Conservation (phyloP, 2,888 invertebrate genomes). For the Oscheius sp. region DNA sequence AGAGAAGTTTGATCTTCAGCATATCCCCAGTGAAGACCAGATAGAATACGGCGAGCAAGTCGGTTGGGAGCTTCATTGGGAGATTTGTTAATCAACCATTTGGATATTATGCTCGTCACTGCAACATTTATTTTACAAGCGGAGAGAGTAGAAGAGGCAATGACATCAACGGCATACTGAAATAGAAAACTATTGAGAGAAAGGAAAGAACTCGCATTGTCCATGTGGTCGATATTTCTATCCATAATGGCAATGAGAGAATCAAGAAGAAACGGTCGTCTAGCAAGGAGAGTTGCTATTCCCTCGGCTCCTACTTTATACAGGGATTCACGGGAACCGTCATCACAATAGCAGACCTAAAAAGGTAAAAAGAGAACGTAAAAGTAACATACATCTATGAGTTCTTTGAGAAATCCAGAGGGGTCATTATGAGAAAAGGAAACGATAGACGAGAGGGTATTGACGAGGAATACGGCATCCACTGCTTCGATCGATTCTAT, state of each 20-base stretch:
- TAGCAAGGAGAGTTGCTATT: slow-evolving; percentile 54
- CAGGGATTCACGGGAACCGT: slow-evolving; percentile 51
- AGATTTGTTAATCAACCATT: slow-evolving; percentile 65
- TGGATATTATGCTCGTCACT: slow-evolving; percentile 59
- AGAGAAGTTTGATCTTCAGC: slow-evolving; percentile 42
- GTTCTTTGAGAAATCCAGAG: slow-evolving; percentile 44
- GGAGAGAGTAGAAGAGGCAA: slow-evolving; percentile 56
- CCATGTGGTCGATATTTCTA: slow-evolving; percentile 63
- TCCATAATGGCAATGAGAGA: slow-evolving; percentile 59
- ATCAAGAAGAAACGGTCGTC: slow-evolving; percentile 53
- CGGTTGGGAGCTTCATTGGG: slow-evolving; percentile 60
- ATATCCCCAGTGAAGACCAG: slow-evolving; percentile 60
- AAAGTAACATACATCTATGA: slow-evolving; percentile 45
- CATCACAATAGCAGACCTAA: slow-evolving; percentile 66
- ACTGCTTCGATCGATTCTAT: slow-evolving; percentile 29
- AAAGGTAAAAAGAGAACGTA: slow-evolving; percentile 2
- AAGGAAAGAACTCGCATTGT: slow-evolving; percentile 24
- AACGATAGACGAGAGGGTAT: slow-evolving; percentile 47
- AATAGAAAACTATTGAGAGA: neutral
- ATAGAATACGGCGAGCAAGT: slow-evolving; percentile 58
- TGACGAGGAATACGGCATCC: slow-evolving; percentile 55
- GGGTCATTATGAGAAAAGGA: slow-evolving; percentile 47
- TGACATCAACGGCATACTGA: slow-evolving; percentile 64
- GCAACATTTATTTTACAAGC: slow-evolving; percentile 54
- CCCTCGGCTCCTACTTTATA: slow-evolving; percentile 69